Evolutionary conservation across 2,113 vertebrate genomes (phyloP).

Genomic region (Calidris pygmaea): DNA sequence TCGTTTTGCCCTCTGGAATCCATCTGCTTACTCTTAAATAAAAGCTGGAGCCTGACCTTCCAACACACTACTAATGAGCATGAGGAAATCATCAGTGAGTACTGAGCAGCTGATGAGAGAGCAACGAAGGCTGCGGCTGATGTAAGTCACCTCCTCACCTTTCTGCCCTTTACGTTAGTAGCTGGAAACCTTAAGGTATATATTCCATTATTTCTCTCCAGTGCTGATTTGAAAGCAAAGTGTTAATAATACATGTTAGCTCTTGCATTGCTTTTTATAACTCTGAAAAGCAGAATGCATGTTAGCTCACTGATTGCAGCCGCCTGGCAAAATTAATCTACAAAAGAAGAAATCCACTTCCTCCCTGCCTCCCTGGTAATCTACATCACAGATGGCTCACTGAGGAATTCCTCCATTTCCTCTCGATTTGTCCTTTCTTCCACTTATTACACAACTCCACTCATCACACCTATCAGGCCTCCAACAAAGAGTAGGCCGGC

Average conservation of each 20-base stretch:
- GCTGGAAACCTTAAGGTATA: not conserved
- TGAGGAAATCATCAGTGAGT: constrained; percentile 75
- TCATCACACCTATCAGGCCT: constrained; percentile 54
- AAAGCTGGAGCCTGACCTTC: constrained; percentile 76
- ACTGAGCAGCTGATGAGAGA: constrained; percentile 70
- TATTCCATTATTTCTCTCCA: not conserved
- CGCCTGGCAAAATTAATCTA: constrained; percentile 27
- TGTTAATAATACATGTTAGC: constrained; percentile 17
- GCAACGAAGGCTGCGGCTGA: constrained; percentile 75
- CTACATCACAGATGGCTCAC: constrained; percentile 57
- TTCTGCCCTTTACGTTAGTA: not conserved
- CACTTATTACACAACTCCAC: constrained; percentile 50
- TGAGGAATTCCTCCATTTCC: constrained; percentile 63
- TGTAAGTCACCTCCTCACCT: constrained; percentile 24
- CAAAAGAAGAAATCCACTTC: constrained; percentile 47
- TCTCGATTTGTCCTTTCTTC: constrained; percentile 39
- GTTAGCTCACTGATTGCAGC: constrained; percentile 37
- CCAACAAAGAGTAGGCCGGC: constrained; percentile 38
- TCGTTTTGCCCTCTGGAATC: constrained; percentile 64
- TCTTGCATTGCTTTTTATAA: not conserved
- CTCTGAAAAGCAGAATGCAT: not conserved
- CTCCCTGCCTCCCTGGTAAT: constrained; percentile 15
- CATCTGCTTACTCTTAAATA: constrained; percentile 71
- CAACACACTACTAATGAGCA: constrained; percentile 70
- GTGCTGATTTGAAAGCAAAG: not conserved